Evolutionary conservation across 1,140 invertebrate genomes (phyloP), one percentile per base, ranked within the genome.

Genomic region (Melitaea cinxia): DNA sequence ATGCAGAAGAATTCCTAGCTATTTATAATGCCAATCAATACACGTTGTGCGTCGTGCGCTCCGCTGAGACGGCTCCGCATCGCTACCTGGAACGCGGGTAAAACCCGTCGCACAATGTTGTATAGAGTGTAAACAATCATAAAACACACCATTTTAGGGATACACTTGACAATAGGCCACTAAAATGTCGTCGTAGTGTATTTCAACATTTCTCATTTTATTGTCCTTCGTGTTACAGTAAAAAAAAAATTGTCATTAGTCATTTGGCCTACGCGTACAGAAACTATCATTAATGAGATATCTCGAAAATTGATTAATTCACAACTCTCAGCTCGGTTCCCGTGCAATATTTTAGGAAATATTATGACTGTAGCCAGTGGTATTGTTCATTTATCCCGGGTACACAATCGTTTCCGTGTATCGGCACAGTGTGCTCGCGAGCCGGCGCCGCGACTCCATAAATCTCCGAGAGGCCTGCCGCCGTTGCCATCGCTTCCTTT

Each of bases 371-470:
- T 26, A 6, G 2, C 24, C 24, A 26, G 24, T 4, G 4, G 2
- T n/a, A 2, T 4, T 37, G 10, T 33, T 9, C 30, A 17, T 17
- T 7, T 42, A 39, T 37, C 12, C 35, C n/a, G 17, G 1, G 1
- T 17, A 4, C 37, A 42, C 14, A 52, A 47, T 21, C 42, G 33
- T 58, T 58, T 58, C 54, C 54, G 54, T 49, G 54, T 24, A 26
- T 47, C 42, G 42, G n/a, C n/a, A n/a, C 42, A 19, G 39, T 14
- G 55, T 52, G 73, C 73, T 70, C 57, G 60, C 58, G 23, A 19
- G 76, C 76, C 83, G 81, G 78, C 83, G 82, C 82, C 82, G 83
- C 79, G 80, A 73, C 77, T 80, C 78, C 83, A 88, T 88, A 89
- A 85, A 85, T 89, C 84, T 85, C 80, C 72, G 73, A 69, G 77